Conservation (phyloP, 2,113 vertebrate genomes). For the Eublepharis macularius region DNA sequence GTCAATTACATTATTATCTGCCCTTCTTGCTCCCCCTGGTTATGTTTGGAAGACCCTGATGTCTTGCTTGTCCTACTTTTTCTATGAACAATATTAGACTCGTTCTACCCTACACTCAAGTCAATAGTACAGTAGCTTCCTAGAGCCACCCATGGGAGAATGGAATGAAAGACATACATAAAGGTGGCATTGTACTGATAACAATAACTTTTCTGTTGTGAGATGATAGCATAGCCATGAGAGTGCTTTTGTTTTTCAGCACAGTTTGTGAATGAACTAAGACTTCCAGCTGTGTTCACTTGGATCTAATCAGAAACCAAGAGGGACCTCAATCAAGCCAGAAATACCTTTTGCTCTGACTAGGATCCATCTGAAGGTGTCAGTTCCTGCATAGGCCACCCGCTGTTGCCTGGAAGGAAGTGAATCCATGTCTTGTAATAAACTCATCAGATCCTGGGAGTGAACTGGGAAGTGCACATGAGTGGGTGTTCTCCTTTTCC, state of each 20-base stretch:
- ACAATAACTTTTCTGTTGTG: background rate
- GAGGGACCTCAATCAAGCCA: conserved; percentile 9
- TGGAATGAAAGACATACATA: background rate
- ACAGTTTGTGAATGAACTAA: conserved; percentile 25
- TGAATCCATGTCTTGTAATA: conserved; percentile 21
- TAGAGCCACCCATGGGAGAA: background rate
- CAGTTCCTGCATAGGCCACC: conserved; percentile 14
- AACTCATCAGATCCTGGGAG: conserved; percentile 33
- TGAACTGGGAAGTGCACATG: conserved; percentile 23
- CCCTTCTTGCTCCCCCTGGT: background rate
- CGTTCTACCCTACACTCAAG: background rate
- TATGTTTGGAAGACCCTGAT: background rate
- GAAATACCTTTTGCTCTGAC: conserved; percentile 2
- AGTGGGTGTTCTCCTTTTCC: conserved; percentile 56
- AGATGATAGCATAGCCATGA: background rate
- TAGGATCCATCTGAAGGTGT: background rate
- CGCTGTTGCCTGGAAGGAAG: conserved; percentile 34
- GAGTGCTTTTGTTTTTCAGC: background rate
- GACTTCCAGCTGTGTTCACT: conserved; percentile 11
- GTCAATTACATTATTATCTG: conserved; percentile 59
- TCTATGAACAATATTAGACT: background rate
- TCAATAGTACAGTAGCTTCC: background rate
- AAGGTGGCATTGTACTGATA: background rate
- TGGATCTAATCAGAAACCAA: background rate
- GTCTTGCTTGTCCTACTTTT: conserved; percentile 6